A percentile compares a stretch with the other conserved stretches of the same genome.
Evolutionary conservation across 1,140 invertebrate genomes (phyloP).

Genomic region (Dinothrombium tinctorium): DNA sequence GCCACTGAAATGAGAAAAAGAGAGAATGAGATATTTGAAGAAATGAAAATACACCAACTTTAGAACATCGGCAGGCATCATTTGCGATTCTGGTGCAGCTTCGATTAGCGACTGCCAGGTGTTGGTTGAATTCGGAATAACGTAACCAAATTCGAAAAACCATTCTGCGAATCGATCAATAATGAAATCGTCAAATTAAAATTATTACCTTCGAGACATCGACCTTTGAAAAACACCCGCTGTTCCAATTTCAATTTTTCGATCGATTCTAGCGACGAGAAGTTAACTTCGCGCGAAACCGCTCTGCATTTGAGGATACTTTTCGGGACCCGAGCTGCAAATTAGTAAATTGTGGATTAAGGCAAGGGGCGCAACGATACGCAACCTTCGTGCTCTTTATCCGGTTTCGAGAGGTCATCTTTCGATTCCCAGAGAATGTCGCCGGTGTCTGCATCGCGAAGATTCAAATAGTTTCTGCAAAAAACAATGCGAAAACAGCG

Average conservation of each 20-base stretch:
- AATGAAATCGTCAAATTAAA: neutral
- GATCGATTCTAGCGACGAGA: conserved; percentile 85
- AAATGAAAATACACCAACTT: conserved; percentile 35
- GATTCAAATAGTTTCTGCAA: conserved; percentile 87
- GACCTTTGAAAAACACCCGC: conserved; percentile 49
- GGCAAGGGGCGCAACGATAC: conserved; percentile 20
- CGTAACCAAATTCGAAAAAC: conserved; percentile 98
- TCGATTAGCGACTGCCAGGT: conserved; percentile 97
- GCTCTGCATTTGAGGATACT: conserved; percentile 83
- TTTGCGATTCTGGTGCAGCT: conserved; percentile 94
- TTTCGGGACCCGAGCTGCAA: conserved; percentile 67
- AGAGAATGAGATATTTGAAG: neutral
- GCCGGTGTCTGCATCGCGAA: conserved; percentile 81
- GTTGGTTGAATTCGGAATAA: conserved; percentile 94
- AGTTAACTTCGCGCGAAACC: conserved; percentile 92
- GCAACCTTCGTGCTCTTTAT: conserved; percentile 63
- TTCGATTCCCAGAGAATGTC: conserved; percentile 92
- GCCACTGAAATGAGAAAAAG: conserved; percentile 41
- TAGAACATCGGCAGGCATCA: conserved; percentile 95
- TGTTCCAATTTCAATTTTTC: conserved; percentile 93
- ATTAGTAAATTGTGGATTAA: neutral
- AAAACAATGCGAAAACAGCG: too few species aligned
- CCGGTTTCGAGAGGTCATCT: conserved; percentile 74
- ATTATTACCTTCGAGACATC: conserved; percentile 29
- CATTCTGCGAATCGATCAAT: conserved; percentile 41